Percentiles rank a stretch among this genome's conserved stretches.
Conservation (phyloP, 2,113 vertebrate species). For the Morone saxatilis region DNA sequence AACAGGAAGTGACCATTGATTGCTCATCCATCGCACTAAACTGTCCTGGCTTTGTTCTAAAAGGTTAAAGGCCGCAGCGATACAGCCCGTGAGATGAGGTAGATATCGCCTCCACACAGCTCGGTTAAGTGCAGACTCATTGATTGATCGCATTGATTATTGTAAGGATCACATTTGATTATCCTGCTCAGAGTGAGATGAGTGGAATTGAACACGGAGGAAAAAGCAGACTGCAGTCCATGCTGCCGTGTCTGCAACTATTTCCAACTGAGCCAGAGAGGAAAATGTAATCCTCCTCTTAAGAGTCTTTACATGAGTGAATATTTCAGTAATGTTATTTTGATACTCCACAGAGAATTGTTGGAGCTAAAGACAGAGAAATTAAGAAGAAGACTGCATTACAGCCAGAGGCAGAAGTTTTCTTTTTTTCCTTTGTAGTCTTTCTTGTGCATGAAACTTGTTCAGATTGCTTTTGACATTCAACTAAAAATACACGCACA, state of each 20-base stretch:
- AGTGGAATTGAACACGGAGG: not conserved
- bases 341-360: not conserved
- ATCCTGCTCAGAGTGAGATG: conserved; percentile 1
- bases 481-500: not conserved
- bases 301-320: not conserved
- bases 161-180: conserved; percentile 9
- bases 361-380: not conserved
- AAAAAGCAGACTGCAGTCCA: not conserved
- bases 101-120: not conserved
- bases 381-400: too few relatives aligned
- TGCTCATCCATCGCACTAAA: not conserved
- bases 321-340: not conserved
- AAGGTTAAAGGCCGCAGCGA: conserved; percentile 21
- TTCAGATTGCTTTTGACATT: not conserved
- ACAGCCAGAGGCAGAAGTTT: not conserved
- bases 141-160: conserved; percentile 14
- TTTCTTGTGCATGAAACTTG: not conserved
- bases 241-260: not conserved
- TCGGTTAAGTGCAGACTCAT: not conserved
- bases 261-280: not conserved
- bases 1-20: not conserved
- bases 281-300: not conserved
- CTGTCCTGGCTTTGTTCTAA: not conserved
- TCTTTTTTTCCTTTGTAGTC: not conserved
- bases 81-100: not conserved